phyloP scores from a whole-genome alignment of 2,113 vertebrate genomes.

The Dromaius novaehollandiae region DNA sequence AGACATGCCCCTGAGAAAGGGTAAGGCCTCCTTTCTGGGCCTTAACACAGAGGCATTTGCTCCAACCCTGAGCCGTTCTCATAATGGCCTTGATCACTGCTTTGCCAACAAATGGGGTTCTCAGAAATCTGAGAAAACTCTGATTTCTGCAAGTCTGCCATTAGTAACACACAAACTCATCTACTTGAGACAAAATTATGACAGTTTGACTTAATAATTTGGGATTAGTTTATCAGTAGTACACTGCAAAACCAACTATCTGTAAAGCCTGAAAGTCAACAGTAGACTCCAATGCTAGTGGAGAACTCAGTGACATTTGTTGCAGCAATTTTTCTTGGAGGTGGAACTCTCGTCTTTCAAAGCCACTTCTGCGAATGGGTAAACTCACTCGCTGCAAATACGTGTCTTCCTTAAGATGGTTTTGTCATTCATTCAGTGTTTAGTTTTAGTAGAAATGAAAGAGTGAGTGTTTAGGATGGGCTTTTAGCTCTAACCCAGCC shows the following conservation, averaged over 20 bases:
- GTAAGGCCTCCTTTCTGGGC: neutral
- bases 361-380: neutral
- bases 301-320: neutral
- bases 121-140: neutral
- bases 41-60: neutral
- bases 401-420: rapidly evolving
- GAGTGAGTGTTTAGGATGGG: neutral
- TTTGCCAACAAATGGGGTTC: neutral
- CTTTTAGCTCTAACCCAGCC: neutral
- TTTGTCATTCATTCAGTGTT: neutral
- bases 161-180: neutral
- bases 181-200: rapidly evolving
- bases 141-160: neutral
- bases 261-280: neutral
- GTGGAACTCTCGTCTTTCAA: neutral
- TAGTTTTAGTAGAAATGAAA: neutral
- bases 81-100: rapidly evolving
- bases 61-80: rapidly evolving
- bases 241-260: neutral
- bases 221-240: neutral
- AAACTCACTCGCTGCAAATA: neutral
- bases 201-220: neutral
- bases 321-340: neutral
- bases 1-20: too few species aligned
- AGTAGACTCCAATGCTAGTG: neutral